phyloP scores from a whole-genome alignment of 2,113 vertebrate species.

The Hyperopisus bebe region DNA sequence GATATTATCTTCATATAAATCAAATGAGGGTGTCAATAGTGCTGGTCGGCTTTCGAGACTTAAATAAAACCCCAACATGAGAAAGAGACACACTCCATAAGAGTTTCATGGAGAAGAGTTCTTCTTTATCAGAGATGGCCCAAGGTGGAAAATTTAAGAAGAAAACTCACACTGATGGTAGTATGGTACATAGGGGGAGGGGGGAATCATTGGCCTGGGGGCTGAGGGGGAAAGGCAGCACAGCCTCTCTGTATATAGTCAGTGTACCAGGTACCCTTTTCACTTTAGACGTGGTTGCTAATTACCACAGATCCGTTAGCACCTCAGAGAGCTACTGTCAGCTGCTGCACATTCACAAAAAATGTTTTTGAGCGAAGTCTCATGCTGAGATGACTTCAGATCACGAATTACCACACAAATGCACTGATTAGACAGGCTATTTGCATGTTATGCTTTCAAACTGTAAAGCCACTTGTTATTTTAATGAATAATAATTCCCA shows the following conservation, averaged over 20 bases:
- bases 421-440: not conserved
- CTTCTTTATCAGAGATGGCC: slow-evolving; percentile 23
- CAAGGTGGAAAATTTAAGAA: slow-evolving; percentile 19
- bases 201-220: not conserved
- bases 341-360: not conserved
- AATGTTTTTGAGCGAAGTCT: not conserved
- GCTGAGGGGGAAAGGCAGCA: not conserved
- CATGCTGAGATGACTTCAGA: not conserved
- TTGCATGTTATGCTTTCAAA: slow-evolving; percentile 9
- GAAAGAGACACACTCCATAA: slow-evolving; percentile 10
- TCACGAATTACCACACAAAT: not conserved
- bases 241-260: not conserved
- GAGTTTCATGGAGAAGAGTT: slow-evolving; percentile 17
- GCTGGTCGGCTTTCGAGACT: slow-evolving; percentile 2
- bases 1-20: slow-evolving; percentile 37
- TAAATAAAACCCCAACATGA: slow-evolving; percentile 21
- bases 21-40: slow-evolving; percentile 24
- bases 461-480: slow-evolving; percentile 7
- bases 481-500: slow-evolving; percentile 6
- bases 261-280: not conserved
- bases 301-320: not conserved
- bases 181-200: not conserved
- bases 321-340: not conserved
- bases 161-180: not conserved
- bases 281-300: not conserved